Evolutionary conservation across 2,113 vertebrate species (phyloP).

Genomic region (Pheucticus melanocephalus): DNA sequence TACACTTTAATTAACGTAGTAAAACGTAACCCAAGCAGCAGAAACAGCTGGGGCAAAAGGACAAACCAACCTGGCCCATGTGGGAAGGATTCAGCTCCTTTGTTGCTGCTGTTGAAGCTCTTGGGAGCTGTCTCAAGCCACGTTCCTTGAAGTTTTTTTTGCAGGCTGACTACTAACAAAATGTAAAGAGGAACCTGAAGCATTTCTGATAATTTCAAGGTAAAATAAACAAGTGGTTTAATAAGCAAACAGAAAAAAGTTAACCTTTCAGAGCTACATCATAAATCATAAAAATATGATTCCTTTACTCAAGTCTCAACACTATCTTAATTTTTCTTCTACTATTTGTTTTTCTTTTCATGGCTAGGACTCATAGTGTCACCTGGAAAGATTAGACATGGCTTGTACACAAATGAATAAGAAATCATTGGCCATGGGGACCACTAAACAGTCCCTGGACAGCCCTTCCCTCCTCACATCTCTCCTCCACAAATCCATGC

Average conservation of each 20-base stretch:
- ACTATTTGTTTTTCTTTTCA: background rate
- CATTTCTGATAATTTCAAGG: background rate
- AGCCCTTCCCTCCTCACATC: background rate
- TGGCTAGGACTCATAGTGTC: background rate
- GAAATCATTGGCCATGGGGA: background rate
- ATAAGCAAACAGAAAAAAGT: background rate
- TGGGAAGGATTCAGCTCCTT: background rate
- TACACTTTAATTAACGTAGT: background rate
- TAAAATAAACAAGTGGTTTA: background rate
- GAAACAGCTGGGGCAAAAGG: background rate
- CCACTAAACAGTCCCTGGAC: background rate
- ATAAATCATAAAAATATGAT: background rate
- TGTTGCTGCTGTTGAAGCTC: background rate
- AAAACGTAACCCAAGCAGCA: background rate
- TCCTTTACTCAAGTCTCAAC: background rate
- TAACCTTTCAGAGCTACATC: background rate
- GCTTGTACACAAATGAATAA: background rate
- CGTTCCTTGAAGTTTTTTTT: background rate
- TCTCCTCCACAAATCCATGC: background rate
- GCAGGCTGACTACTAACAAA: background rate
- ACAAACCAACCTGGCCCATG: background rate
- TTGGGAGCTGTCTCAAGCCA: background rate
- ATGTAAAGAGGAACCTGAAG: background rate
- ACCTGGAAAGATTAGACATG: background rate
- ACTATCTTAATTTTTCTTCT: background rate